These are phyloP conservation scores for Dichetophora obliterata DNA, from an alignment of 2,888 invertebrate genomes.

Conservation along the genomic window DNA sequence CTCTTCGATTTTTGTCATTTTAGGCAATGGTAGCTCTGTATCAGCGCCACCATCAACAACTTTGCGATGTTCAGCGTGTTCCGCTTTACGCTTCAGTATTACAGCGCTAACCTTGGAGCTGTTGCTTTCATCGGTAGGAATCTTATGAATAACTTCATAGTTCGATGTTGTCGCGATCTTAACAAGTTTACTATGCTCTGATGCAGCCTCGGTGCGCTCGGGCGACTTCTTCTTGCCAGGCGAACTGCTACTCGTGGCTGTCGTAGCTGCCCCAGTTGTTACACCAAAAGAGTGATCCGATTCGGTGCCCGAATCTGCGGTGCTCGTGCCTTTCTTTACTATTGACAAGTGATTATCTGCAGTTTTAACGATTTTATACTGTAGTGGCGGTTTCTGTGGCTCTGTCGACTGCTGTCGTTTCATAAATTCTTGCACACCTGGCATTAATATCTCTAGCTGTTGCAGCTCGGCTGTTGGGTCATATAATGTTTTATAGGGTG, in stretches of 20 bases:
- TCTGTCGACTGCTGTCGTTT: slow-evolving; percentile 56
- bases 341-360: slow-evolving; percentile 68
- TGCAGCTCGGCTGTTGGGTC: slow-evolving; percentile 75
- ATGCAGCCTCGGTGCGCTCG: neutral
- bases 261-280: neutral
- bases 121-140: slow-evolving; percentile 57
- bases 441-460: slow-evolving; percentile 78
- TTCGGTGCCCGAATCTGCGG: slow-evolving; percentile 61
- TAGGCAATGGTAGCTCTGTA: slow-evolving; percentile 47
- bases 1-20: slow-evolving; percentile 53
- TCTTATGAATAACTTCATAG: slow-evolving; percentile 64
- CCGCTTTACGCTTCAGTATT: slow-evolving; percentile 66
- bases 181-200: neutral
- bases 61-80: slow-evolving; percentile 43
- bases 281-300: slow-evolving; percentile 57
- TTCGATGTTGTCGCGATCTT: slow-evolving; percentile 48
- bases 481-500: slow-evolving; percentile 78
- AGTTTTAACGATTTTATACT: slow-evolving; percentile 69
- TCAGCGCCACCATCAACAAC: slow-evolving; percentile 27
- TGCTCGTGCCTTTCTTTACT: slow-evolving; percentile 60
- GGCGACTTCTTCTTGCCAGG: slow-evolving; percentile 47
- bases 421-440: slow-evolving; percentile 65
- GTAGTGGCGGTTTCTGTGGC: slow-evolving; percentile 64
- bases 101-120: slow-evolving; percentile 62
- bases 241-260: neutral